These are phyloP conservation scores for Paratrypauchen microcephalus DNA, from an alignment of 2,797 vertebrate genomes.

Conservation along the genomic window DNA sequence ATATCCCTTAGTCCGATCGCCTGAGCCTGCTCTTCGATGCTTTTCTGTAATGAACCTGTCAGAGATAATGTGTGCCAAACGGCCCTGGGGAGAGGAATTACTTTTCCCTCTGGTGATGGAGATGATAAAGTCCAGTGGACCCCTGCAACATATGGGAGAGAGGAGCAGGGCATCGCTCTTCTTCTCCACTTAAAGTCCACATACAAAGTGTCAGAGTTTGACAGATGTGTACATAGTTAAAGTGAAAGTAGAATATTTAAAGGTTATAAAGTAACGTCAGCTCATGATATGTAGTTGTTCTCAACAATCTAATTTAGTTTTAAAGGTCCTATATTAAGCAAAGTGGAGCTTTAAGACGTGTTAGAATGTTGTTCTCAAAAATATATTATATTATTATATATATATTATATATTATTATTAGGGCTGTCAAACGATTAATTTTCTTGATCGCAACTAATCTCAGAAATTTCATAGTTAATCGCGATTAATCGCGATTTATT, in stretches of 20 bases:
- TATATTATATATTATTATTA: no score
- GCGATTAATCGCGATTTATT: no score
- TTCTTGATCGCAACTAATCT: no score
- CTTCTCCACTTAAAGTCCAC: slow-evolving; percentile 24
- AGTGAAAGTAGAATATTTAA: slow-evolving; percentile 10
- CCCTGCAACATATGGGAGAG: slow-evolving; percentile 28
- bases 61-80: slow-evolving; percentile 78
- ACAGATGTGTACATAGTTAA: slow-evolving; percentile 10
- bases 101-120: slow-evolving; percentile 65
- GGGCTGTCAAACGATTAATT: no score
- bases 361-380: no score
- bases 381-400: no score
- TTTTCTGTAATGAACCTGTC: slow-evolving; percentile 86
- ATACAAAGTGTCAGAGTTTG: slow-evolving; percentile 9
- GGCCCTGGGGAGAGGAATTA: slow-evolving; percentile 75
- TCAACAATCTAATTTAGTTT: neutral
- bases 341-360: no score
- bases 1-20: slow-evolving; percentile 36
- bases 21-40: slow-evolving; percentile 70
- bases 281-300: neutral
- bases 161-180: slow-evolving; percentile 32
- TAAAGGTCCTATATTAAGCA: no score
- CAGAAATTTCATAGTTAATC: no score
- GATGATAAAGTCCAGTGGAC: slow-evolving; percentile 36
- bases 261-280: neutral